These are phyloP conservation scores for Aegithalos caudatus DNA, from an alignment of 2,113 vertebrate genomes.

Conservation along the genomic window DNA sequence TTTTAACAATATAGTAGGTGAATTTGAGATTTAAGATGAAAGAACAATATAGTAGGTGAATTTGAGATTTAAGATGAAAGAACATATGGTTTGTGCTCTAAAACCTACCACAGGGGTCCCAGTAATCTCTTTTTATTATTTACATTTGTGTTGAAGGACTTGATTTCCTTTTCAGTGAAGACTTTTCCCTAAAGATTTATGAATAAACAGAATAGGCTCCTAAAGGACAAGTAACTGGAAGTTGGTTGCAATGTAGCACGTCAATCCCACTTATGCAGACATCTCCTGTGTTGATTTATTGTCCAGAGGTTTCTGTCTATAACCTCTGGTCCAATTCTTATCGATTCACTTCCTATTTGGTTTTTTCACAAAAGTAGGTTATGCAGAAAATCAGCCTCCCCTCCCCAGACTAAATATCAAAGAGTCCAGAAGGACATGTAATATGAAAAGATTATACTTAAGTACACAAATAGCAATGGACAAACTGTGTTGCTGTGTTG, in stretches of 20 bases:
- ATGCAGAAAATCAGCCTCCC: neutral
- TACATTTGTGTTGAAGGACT: neutral
- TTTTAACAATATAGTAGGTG: neutral
- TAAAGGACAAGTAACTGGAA: neutral
- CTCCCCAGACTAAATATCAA: neutral
- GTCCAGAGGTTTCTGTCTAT: neutral
- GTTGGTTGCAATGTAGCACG: neutral
- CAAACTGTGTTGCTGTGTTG: neutral
- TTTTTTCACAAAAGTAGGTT: neutral
- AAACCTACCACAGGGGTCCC: neutral
- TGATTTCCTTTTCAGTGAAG: neutral
- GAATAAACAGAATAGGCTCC: neutral
- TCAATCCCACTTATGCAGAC: neutral
- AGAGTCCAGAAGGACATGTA: neutral
- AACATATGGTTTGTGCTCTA: neutral
- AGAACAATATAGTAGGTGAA: neutral
- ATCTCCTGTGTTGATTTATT: neutral
- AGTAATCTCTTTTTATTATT: neutral
- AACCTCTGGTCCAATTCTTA: neutral
- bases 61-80: neutral
- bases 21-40: neutral
- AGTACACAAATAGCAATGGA: neutral
- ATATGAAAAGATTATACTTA: slow-evolving; percentile 25
- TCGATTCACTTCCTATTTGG: neutral
- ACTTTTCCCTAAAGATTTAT: neutral